A percentile compares a stretch with the other conserved stretches of the same genome.
Evolutionary conservation across 2,888 invertebrate genomes (phyloP).

Genomic region (Trichogramma evanescens): DNA sequence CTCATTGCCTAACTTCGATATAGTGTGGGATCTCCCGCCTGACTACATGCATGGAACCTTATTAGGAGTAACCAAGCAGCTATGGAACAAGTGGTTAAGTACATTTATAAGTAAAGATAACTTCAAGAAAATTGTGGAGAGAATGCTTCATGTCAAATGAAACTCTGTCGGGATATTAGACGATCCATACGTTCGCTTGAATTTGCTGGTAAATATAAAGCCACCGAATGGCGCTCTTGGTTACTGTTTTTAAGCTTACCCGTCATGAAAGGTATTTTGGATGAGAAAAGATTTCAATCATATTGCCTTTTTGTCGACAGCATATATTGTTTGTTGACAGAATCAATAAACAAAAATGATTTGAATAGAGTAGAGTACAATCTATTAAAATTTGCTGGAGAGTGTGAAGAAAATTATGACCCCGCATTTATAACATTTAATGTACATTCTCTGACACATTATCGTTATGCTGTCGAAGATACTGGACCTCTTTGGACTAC

Average conservation of each 20-base stretch:
- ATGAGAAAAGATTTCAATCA: too few species aligned
- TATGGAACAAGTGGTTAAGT: slow-evolving; percentile 6
- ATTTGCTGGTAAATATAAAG: slow-evolving; percentile 12
- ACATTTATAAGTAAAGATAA: not conserved
- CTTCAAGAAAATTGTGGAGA: not conserved
- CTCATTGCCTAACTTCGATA: not conserved
- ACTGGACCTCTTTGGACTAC: slow-evolving; percentile 7
- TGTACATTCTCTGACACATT: slow-evolving; percentile 3
- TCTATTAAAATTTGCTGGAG: slow-evolving; percentile 8
- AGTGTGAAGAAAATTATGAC: slow-evolving; percentile 3
- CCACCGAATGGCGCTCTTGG: slow-evolving; percentile 17
- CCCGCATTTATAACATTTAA: slow-evolving; percentile 11
- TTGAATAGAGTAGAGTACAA: not conserved
- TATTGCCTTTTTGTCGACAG: too few species aligned
- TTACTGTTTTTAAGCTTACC: slow-evolving; percentile 10
- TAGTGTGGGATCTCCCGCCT: slow-evolving; percentile 6
- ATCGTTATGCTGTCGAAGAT: not conserved
- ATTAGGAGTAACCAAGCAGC: slow-evolving; percentile 8
- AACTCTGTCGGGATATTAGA: not conserved
- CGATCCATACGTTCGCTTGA: not conserved
- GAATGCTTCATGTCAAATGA: not conserved
- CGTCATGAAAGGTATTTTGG: slow-evolving; percentile 11
- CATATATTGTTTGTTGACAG: too few species aligned
- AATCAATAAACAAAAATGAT: not conserved
- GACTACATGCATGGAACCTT: slow-evolving; percentile 15